phyloP scores from a whole-genome alignment of 2,888 invertebrate genomes.

The Rhaphigaster nebulosa region DNA sequence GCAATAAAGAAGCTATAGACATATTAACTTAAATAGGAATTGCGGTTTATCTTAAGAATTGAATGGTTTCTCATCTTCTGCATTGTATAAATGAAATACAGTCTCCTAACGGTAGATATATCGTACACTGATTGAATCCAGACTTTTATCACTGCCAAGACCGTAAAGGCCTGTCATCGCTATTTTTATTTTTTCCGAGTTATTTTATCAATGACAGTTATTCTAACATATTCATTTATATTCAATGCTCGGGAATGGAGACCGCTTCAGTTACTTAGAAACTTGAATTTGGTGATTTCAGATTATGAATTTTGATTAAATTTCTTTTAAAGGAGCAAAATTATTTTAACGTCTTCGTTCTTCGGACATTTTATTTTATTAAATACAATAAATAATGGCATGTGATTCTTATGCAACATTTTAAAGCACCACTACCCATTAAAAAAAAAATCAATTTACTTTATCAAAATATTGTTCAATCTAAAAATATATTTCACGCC shows the following conservation, averaged over 20 bases:
- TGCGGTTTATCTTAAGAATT: neutral
- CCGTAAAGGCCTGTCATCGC: neutral
- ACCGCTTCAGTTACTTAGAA: neutral
- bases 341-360: too few relatives aligned
- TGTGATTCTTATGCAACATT: too few relatives aligned
- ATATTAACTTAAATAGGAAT: neutral
- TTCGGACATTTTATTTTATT: too few relatives aligned
- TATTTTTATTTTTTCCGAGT: neutral
- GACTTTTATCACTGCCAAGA: neutral
- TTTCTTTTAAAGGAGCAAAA: too few relatives aligned
- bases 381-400: too few relatives aligned
- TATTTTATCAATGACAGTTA: neutral
- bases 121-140: neutral
- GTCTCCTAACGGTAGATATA: neutral
- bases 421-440: too few relatives aligned
- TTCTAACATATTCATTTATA: neutral
- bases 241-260: neutral
- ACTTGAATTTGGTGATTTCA: too few relatives aligned
- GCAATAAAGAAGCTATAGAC: neutral
- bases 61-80: neutral
- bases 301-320: too few relatives aligned
- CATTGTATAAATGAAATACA: neutral
- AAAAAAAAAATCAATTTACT: too few relatives aligned
- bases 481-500: too few relatives aligned
- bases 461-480: too few relatives aligned